These are phyloP conservation scores for Teinopalpus imperialis DNA, from an alignment of 2,888 invertebrate species.

Conservation along the genomic window DNA sequence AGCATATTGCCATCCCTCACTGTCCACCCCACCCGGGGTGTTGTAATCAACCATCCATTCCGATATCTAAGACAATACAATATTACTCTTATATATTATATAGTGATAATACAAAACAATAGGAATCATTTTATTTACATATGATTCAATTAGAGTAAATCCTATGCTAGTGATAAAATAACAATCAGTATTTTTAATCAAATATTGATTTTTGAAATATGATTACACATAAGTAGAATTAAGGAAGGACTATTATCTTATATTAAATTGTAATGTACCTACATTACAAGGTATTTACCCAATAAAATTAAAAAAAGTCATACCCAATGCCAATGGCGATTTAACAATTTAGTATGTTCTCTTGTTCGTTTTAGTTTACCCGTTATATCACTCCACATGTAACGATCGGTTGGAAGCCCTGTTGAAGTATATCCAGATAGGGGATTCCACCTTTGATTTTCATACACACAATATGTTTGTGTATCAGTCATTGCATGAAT, in stretches of 20 bases:
- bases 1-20: constrained; percentile 97
- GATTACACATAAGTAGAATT: too few relatives aligned
- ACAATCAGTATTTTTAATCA: too few relatives aligned
- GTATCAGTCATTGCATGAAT: constrained; percentile 90
- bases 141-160: too few relatives aligned
- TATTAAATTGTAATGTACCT: too few relatives aligned
- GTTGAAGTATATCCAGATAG: constrained; percentile 93
- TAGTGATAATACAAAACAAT: too few relatives aligned
- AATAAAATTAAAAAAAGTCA: too few relatives aligned
- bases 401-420: constrained; percentile 92
- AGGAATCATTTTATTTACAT: too few relatives aligned
- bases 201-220: too few relatives aligned
- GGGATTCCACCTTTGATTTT: constrained; percentile 97
- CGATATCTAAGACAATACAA: constrained; percentile 78
- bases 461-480: constrained; percentile 93
- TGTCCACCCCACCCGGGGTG: constrained; percentile 93
- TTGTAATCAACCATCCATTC: constrained; percentile 97
- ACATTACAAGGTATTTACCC: too few relatives aligned
- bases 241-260: too few relatives aligned
- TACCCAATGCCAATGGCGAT: constrained; percentile 95
- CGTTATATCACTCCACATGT: constrained; percentile 95
- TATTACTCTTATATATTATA: background rate
- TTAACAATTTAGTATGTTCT: constrained; percentile 92
- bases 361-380: constrained; percentile 92
- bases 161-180: too few relatives aligned